Conservation (phyloP, 1,140 invertebrate species). For the Caenorhabditis brenneri region DNA sequence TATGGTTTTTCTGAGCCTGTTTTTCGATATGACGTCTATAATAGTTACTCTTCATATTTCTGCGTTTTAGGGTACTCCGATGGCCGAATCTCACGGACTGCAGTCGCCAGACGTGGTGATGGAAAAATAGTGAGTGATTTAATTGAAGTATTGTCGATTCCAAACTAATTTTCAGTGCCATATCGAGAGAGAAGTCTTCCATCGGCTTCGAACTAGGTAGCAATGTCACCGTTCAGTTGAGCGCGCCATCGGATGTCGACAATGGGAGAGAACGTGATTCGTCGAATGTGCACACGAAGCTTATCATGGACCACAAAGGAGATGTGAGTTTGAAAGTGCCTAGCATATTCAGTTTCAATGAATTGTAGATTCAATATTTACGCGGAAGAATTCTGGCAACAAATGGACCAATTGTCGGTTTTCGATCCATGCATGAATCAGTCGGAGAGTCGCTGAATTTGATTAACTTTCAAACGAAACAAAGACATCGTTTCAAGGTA, state of each 20-base stretch:
- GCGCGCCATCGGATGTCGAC: constrained; percentile 1
- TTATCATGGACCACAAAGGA: constrained; percentile 31
- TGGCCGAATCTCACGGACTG: constrained; percentile 19
- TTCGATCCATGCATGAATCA: not conserved
- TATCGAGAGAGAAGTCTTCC: not conserved
- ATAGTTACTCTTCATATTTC: no score
- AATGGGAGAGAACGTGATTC: constrained; percentile 37
- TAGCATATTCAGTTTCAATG: no score
- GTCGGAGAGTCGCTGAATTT: not conserved
- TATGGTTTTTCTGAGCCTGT: no score
- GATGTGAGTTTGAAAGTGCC: not conserved
- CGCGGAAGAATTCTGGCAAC: not conserved
- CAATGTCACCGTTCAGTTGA: constrained; percentile 14
- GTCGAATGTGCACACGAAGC: constrained; percentile 17
- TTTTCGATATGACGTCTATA: no score
- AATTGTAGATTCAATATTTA: constrained; percentile 7
- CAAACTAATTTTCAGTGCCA: not conserved
- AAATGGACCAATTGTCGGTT: not conserved
- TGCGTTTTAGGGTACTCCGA: constrained; percentile 12
- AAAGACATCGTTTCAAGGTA: not conserved
- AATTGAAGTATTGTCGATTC: not conserved
- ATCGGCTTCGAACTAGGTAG: not conserved
- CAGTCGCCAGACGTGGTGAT: constrained; percentile 27
- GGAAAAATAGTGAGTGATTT: constrained; percentile 11
- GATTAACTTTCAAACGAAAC: constrained; percentile 4